phyloP scores from a whole-genome alignment of 1,140 invertebrate species.

The roundworm (Caenorhabditis elegans) region DNA sequence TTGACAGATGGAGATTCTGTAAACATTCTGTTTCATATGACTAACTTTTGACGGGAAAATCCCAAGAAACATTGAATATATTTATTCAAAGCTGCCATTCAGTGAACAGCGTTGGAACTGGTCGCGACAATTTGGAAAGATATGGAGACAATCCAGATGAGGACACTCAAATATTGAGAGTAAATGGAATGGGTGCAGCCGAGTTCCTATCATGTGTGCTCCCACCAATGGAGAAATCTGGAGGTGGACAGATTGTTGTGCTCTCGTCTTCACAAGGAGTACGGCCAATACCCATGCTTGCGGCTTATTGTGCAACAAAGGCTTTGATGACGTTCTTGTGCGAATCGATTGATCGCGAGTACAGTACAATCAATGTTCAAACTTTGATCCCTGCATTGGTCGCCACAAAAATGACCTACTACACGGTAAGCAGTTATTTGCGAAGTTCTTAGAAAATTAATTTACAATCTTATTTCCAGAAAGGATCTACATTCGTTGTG shows the following conservation, averaged over 20 bases:
- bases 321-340: conserved; percentile 58
- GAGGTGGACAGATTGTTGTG: conserved; percentile 63
- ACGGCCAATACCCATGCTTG: conserved; percentile 59
- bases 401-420: conserved; percentile 65
- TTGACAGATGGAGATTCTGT: too few relatives aligned
- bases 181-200: conserved; percentile 60
- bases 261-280: conserved; percentile 60
- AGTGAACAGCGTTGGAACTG: conserved; percentile 65
- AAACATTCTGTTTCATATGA: too few relatives aligned
- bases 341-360: conserved; percentile 61
- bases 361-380: conserved; percentile 59
- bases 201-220: conserved; percentile 62
- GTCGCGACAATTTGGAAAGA: conserved; percentile 58
- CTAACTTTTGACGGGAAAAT: too few relatives aligned
- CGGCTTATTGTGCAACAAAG: conserved; percentile 60
- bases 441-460: too few relatives aligned
- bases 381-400: conserved; percentile 62
- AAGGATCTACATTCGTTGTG: conserved; percentile 59
- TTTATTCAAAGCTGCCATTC: too few relatives aligned
- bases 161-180: conserved; percentile 57
- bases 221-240: conserved; percentile 58
- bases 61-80: too few relatives aligned
- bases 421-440: conserved; percentile 48
- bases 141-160: conserved; percentile 59
- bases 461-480: conserved; percentile 46